These are phyloP conservation scores for Orthonyx spaldingii DNA, from an alignment of 2,113 vertebrate species.

Conservation along the genomic window DNA sequence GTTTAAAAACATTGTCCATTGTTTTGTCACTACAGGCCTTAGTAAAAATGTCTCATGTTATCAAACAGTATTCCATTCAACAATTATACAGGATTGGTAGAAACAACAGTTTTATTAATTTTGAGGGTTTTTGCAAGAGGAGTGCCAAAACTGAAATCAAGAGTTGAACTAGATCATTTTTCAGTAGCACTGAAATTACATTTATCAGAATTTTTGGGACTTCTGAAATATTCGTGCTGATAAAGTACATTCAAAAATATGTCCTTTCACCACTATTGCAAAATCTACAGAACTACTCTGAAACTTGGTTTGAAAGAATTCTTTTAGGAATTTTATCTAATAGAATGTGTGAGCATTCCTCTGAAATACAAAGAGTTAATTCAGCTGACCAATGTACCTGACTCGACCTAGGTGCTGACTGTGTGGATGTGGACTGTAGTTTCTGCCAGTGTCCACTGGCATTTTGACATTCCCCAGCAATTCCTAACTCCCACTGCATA, in stretches of 20 bases:
- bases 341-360: not conserved
- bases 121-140: not conserved
- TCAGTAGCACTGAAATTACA: not conserved
- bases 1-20: not conserved
- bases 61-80: not conserved
- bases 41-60: not conserved
- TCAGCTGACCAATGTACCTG: not conserved
- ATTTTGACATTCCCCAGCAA: not conserved
- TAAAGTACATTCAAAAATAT: not conserved
- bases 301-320: not conserved
- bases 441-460: not conserved
- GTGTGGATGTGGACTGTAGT: not conserved
- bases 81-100: not conserved
- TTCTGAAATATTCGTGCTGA: not conserved
- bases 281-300: not conserved
- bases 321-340: not conserved
- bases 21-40: not conserved
- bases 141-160: not conserved
- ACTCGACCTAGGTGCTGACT: not conserved
- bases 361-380: not conserved
- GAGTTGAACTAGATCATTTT: not conserved
- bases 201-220: not conserved
- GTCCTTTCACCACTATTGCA: not conserved
- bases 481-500: not conserved
- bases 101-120: not conserved